These are phyloP conservation scores for Pocillopora damicornis DNA, from an alignment of 64 coral and sea anemone genomes.

Conservation along the genomic window DNA sequence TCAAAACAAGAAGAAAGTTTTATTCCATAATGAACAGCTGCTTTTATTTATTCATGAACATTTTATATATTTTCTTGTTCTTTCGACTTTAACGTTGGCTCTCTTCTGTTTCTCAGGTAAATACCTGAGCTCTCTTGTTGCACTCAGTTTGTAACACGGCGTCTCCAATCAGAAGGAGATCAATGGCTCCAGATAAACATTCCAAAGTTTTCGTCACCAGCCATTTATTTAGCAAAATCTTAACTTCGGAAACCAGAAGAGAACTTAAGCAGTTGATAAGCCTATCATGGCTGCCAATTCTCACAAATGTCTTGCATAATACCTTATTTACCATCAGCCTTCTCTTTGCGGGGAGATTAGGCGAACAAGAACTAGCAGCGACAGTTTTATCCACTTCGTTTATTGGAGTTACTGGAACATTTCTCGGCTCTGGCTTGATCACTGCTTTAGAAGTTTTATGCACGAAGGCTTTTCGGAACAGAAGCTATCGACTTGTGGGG, in stretches of 20 bases:
- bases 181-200: background rate
- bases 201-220: background rate
- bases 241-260: background rate
- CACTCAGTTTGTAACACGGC: no score
- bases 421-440: background rate
- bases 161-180: background rate
- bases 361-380: background rate
- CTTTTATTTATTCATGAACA: no score
- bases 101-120: no score
- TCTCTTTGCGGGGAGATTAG: constrained; percentile 5
- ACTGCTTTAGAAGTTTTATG: constrained; percentile 17
- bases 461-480: background rate
- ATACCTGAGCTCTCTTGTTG: no score
- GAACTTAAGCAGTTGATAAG: constrained; percentile 1
- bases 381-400: constrained; percentile 9
- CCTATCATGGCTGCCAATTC: constrained; percentile 5
- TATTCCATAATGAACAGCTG: no score
- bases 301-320: background rate
- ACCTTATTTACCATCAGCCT: background rate
- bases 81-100: no score
- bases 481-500: constrained; percentile 7
- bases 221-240: background rate
- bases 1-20: no score
- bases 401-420: constrained; percentile 6
- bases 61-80: no score